Evolutionary conservation across 2,888 invertebrate species (phyloP).

Genomic region (Rhyacophila evoluta): DNA sequence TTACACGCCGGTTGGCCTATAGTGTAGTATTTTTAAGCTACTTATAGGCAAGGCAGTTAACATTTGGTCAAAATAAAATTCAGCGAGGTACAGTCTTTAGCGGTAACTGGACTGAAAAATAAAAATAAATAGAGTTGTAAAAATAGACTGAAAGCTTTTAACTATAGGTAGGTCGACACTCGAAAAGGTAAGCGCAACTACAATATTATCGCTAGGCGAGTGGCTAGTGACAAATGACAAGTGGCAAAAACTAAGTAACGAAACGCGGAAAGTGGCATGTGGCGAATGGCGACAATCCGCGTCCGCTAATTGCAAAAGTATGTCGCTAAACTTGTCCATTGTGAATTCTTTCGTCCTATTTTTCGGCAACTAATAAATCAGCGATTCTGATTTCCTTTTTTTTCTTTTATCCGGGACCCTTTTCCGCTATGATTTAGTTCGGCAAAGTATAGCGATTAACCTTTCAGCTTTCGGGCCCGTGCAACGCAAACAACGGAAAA

Average conservation of each 20-base stretch:
- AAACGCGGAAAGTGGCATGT: not conserved
- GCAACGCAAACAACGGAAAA: not conserved
- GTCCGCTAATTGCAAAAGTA: constrained; percentile 10
- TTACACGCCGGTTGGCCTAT: too few relatives aligned
- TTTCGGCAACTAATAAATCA: not conserved
- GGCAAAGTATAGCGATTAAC: constrained; percentile 12
- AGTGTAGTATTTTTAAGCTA: too few relatives aligned
- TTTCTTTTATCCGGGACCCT: not conserved
- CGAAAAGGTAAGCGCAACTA: not conserved
- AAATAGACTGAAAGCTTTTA: not conserved
- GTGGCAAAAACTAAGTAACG: constrained; percentile 1
- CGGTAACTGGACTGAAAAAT: too few relatives aligned
- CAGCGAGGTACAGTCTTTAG: too few relatives aligned
- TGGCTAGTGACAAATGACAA: constrained; percentile 22
- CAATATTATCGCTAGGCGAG: not conserved
- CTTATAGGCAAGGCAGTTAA: too few relatives aligned
- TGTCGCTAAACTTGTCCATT: constrained; percentile 3
- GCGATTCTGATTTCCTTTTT: not conserved
- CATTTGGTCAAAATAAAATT: too few relatives aligned
- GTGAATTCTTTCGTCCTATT: constrained; percentile 3
- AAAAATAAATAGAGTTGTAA: not conserved
- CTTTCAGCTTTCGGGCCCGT: not conserved
- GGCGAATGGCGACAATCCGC: not conserved
- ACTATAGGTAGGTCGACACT: not conserved
- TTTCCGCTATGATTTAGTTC: constrained; percentile 3